Evolutionary conservation across 92 coral and sea anemone species (phyloP).

Genomic region (Isaurus tuberculatus): DNA sequence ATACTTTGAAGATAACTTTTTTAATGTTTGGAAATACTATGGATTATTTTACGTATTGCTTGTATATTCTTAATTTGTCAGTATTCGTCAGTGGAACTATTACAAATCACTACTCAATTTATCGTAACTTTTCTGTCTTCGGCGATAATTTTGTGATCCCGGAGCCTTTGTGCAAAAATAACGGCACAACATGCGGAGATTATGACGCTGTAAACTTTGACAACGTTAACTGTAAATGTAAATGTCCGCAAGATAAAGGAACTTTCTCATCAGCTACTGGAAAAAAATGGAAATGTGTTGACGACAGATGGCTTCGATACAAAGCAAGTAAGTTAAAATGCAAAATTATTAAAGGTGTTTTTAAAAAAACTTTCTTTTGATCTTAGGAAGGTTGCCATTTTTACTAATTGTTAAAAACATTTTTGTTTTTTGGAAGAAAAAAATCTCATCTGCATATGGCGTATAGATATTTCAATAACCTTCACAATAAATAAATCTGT

Average conservation of each 20-base stretch:
- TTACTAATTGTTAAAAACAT: too few relatives aligned
- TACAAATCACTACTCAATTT: conserved; percentile 9
- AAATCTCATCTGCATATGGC: too few relatives aligned
- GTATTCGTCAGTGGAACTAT: not conserved
- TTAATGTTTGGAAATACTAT: not conserved
- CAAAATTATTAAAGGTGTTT: not conserved
- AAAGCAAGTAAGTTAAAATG: not conserved
- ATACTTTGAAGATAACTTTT: not conserved
- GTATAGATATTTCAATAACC: too few relatives aligned
- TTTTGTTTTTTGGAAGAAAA: too few relatives aligned
- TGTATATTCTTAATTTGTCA: not conserved
- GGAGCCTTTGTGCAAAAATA: not conserved
- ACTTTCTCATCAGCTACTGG: conserved; percentile 8
- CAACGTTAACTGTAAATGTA: not conserved
- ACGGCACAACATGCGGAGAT: not conserved
- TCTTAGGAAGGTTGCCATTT: too few relatives aligned
- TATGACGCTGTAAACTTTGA: conserved; percentile 8
- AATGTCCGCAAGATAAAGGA: conserved; percentile 7
- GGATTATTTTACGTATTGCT: not conserved
- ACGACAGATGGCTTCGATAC: conserved; percentile 28
- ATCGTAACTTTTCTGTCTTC: conserved; percentile 19
- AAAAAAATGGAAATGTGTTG: conserved; percentile 27
- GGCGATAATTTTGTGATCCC: conserved; percentile 33
- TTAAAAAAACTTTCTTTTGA: too few relatives aligned
- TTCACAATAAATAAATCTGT: too few relatives aligned